phyloP scores from a whole-genome alignment of 2,113 vertebrate genomes.

The Scophthalmus maximus region DNA sequence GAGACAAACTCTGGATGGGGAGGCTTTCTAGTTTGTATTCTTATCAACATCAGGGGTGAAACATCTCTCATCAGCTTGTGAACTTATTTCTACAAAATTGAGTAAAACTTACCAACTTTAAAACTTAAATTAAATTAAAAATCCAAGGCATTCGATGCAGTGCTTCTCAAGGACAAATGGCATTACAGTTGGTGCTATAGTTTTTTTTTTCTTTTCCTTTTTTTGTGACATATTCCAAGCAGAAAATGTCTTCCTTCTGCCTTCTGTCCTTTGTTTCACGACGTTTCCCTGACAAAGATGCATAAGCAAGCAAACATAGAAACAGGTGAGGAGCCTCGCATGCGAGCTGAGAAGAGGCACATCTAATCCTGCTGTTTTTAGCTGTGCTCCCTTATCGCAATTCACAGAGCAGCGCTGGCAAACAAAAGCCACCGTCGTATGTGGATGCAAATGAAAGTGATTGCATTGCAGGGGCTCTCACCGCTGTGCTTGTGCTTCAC shows the following conservation, averaged over 20 bases:
- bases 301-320: constrained; percentile 37
- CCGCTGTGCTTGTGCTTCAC: constrained; percentile 18
- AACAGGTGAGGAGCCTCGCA: constrained; percentile 46
- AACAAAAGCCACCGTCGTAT: constrained; percentile 59
- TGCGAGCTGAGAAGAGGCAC: constrained; percentile 36
- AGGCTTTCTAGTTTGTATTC: not conserved
- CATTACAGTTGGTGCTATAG: not conserved
- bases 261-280: constrained; percentile 42
- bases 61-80: not conserved
- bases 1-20: not conserved
- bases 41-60: constrained; percentile 16
- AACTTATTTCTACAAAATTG: constrained; percentile 3
- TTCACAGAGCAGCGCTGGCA: constrained; percentile 59
- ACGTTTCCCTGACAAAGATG: constrained; percentile 41
- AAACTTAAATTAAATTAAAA: not conserved
- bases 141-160: not conserved
- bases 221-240: constrained; percentile 35
- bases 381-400: constrained; percentile 61
- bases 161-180: constrained; percentile 27
- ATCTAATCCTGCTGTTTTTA: constrained; percentile 69
- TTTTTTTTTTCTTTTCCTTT: constrained; percentile 5
- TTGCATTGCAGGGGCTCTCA: constrained; percentile 29
- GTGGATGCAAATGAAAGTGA: constrained; percentile 71
- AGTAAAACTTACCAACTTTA: constrained; percentile 8
- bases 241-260: constrained; percentile 13